Base-by-base conservation (phyloP, 2,113 vertebrate species). In the Heloderma charlesbogerti region DNA sequence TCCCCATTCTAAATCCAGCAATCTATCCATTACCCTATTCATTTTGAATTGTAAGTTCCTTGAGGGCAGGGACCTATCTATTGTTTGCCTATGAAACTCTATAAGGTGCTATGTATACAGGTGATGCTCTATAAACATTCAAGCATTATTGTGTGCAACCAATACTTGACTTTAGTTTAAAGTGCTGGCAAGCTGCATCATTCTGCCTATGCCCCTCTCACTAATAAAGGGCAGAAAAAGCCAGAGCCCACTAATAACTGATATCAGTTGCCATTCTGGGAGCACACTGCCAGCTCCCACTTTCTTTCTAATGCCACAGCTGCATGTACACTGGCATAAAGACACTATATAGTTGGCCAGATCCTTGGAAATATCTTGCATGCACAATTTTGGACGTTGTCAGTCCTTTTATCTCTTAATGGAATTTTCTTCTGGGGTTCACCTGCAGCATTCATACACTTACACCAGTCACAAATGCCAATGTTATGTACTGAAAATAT, bases 401-500 rank as follows among this genome's bases (percentile, higher is more conserved):
- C 87, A 88, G 37, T 27, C 75, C 57, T 80, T 88, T 88, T 45
- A 79, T 88, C 34, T 75, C 67, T 80, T 69, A 88, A 80, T 88
- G 75, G 60, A 43, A 80, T 88, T 88, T 80, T 67, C 63, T 45
- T 88, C 31, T 27, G 51, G 45, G 60, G 60, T 69, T 88, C 75
- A 80, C 75, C 57, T 48, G 77, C 29, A 34, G 20, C 34, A n/a
- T 88, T 66, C 43, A 18, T 45, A n/a, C 3, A 34, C 77, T 88
- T 69, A 51, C 31, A 69, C 18, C 87, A 69, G 60, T 67, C 6
- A 78, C 31, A 69, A 88, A 69, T 88, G 74, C 75, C 93, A 95
- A 29, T 71, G 89, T 93, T 96, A 88, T 91, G 91, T 81, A 91
- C 82, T 84, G 72, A 77, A 89, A 85, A 48, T 89, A 88, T 94